phyloP scores from a whole-genome alignment of 2,113 vertebrate species.

The Cololabis saira region DNA sequence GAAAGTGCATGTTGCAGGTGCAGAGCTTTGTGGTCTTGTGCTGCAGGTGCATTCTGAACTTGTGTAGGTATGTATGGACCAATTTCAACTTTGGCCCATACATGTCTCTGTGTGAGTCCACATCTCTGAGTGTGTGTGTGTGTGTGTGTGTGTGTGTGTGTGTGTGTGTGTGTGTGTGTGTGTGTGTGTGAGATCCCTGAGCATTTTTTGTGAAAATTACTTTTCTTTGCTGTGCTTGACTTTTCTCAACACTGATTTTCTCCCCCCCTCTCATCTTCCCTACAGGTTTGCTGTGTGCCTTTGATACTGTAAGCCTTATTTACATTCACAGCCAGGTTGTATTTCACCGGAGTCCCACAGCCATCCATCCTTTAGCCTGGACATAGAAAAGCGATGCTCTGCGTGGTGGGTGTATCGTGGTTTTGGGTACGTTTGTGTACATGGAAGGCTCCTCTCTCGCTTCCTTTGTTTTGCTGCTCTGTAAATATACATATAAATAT shows the following conservation, averaged over 20 bases:
- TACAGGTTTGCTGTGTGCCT: slow-evolving; percentile 41
- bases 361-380: slow-evolving; percentile 45
- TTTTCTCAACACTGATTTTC: slow-evolving; percentile 14
- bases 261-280: slow-evolving; percentile 30
- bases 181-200: slow-evolving; percentile 22
- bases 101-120: neutral
- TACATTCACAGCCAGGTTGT: slow-evolving; percentile 64
- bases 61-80: too few relatives aligned
- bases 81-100: neutral
- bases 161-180: slow-evolving; percentile 11
- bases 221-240: slow-evolving; percentile 61
- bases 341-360: slow-evolving; percentile 41
- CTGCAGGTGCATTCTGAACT: slow-evolving; percentile 19
- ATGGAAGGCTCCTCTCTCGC: neutral
- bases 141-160: slow-evolving; percentile 15
- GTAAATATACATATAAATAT: too few relatives aligned
- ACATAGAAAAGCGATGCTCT: slow-evolving; percentile 58
- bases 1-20: neutral
- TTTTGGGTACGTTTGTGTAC: slow-evolving; percentile 38
- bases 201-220: slow-evolving; percentile 73
- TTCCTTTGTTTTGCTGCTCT: too few relatives aligned
- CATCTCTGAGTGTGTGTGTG: slow-evolving; percentile 3
- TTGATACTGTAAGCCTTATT: slow-evolving; percentile 69
- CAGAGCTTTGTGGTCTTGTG: neutral
- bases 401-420: slow-evolving; percentile 21